Conservation (phyloP, 2,797 vertebrate genomes). For the Centropyge bicolor region DNA sequence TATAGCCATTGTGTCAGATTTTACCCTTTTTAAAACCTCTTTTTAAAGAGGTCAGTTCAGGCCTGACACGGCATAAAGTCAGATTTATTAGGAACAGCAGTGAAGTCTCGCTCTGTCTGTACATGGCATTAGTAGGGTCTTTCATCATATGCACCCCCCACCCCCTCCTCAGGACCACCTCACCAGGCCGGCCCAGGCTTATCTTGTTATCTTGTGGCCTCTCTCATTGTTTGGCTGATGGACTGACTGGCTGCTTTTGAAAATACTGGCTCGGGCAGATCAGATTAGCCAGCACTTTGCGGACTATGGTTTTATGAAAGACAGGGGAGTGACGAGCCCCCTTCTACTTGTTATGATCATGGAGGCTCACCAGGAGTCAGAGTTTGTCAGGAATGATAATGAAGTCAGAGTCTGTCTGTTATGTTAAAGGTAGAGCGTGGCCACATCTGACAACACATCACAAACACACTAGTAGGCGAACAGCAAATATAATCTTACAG, state of each 20-base stretch:
- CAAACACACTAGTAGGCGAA: background rate
- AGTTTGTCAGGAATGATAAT: slow-evolving; percentile 14
- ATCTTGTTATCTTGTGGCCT: slow-evolving; percentile 73
- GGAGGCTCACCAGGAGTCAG: slow-evolving; percentile 31
- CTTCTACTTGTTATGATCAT: slow-evolving; percentile 19
- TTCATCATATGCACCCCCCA: slow-evolving; percentile 25
- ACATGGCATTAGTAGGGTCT: slow-evolving; percentile 29
- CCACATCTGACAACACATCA: background rate
- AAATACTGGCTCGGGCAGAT: slow-evolving; percentile 62
- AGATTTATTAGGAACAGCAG: background rate
- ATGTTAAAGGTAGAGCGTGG: background rate
- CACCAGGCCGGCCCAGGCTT: slow-evolving; percentile 47
- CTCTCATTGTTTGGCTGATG: slow-evolving; percentile 68
- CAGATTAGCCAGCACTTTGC: slow-evolving; percentile 71
- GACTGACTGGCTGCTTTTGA: slow-evolving; percentile 67
- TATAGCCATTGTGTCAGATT: background rate
- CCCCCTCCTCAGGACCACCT: slow-evolving; percentile 46
- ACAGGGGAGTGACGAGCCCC: slow-evolving; percentile 21
- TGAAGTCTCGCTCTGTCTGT: slow-evolving; percentile 5
- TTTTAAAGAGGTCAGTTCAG: slow-evolving; percentile 12
- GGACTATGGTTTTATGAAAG: slow-evolving; percentile 49
- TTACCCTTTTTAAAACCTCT: background rate
- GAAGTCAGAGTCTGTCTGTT: background rate
- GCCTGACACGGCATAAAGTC: background rate
- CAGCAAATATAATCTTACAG: background rate